Evolutionary conservation across 2,888 invertebrate species (phyloP), one percentile per base, ranked within the genome.

Genomic region (Chrysolina americana): DNA sequence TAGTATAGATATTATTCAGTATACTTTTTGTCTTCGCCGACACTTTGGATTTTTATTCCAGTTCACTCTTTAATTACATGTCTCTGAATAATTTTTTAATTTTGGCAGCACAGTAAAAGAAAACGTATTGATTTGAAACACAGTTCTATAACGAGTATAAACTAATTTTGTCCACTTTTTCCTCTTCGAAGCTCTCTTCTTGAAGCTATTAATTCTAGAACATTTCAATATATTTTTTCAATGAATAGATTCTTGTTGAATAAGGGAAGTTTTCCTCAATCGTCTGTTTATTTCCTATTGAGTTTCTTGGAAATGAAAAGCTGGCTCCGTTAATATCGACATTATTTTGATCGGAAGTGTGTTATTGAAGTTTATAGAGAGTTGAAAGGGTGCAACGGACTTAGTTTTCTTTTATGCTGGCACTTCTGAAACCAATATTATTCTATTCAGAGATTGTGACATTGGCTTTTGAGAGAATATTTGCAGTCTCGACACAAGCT

Each of bases 391-490:
- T 78, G 78, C 78, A 78, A 75, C 72, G 73, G 73, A 76, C 75
- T 77, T 75, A 69, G 69, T 62, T 68, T 77, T 78, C 76, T 78
- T 76, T 76, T 74, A 74, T 76, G 72, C 21, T 66, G 73, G 70
- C 76, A 75, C 76, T 80, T 75, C 75, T 77, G 73, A 71, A 73
- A 76, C 78, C 78, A 75, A 80, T 82, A 80, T 79, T 78, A 78
- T 81, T 77, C 78, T 74, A 76, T 78, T 76, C 76, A 74, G 76
- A 77, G 78, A 76, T 80, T 79, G 73, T 75, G 74, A 75, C 79
- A 74, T 75, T 74, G 77, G 79, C 79, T 77, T 77, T 80, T 77
- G 68, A 76, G 65, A 71, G 70, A 74, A 74, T 74, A 76, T 79
- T 75, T 78, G 75, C 77, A 72, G 77, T 76, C 71, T 68, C 74